Evolutionary conservation across 2,113 vertebrate genomes (phyloP).

Genomic region (Istiophorus platypterus): DNA sequence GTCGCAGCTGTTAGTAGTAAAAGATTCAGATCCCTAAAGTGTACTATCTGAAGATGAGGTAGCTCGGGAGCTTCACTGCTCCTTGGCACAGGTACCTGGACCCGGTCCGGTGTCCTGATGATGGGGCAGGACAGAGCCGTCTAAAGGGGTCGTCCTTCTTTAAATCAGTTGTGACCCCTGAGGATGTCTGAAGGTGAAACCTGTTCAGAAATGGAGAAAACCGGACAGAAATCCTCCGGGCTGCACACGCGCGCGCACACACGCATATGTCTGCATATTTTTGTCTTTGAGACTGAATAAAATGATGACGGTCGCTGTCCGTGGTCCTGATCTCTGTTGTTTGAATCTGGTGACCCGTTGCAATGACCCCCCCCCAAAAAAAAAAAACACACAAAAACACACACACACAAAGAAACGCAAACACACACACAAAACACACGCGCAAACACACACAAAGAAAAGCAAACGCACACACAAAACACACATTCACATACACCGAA

Average conservation of each 20-base stretch:
- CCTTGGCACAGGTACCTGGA: too few relatives aligned
- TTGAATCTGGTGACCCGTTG: conserved; percentile 9
- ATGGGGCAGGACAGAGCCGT: too few relatives aligned
- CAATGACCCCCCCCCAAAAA: conserved; percentile 13
- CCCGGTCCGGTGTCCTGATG: too few relatives aligned
- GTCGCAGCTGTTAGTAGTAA: conserved; percentile 14
- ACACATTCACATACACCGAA: conserved; percentile 5
- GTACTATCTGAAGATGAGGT: neutral
- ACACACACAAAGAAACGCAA: conserved; percentile 20
- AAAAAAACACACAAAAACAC: too few relatives aligned
- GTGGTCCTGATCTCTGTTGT: conserved; percentile 39
- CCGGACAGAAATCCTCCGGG: too few relatives aligned
- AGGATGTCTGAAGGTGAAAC: too few relatives aligned
- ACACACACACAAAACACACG: conserved; percentile 15
- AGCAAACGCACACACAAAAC: conserved; percentile 21
- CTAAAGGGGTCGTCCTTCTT: too few relatives aligned
- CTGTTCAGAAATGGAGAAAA: too few relatives aligned
- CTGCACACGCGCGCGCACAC: too few relatives aligned
- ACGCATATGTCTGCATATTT: too few relatives aligned
- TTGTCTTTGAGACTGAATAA: neutral
- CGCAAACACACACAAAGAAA: conserved; percentile 11
- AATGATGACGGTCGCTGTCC: conserved; percentile 30
- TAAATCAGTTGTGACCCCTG: too few relatives aligned
- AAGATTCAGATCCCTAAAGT: conserved; percentile 4
- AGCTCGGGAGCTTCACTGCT: too few relatives aligned